Evolutionary conservation across 1,140 invertebrate genomes (phyloP), one percentile per base, ranked within the genome.

Genomic region (Drosophila gunungcola): DNA sequence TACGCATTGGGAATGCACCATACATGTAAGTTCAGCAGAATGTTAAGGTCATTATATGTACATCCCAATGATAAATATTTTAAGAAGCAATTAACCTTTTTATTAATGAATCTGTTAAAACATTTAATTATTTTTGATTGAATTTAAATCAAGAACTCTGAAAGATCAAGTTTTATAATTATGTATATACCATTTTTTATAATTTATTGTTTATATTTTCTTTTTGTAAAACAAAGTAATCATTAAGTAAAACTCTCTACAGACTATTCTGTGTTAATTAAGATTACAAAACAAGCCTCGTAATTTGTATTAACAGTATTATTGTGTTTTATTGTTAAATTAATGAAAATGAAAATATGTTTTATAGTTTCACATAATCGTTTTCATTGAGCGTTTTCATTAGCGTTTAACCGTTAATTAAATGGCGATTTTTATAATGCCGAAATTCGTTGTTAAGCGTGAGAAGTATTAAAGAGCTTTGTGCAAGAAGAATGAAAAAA

Each of bases 21-120:
- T 63, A 39, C 65, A 69, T 43, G 16, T 36, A 38, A 36, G 32
- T 52, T 64, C 38, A 11, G 27, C 52, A 64, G 38, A 64, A 65
- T 68, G 60, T 52, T 68, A 52, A 68, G 64, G 64, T 68, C 64
- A 64, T 36, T 52, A 42, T 46, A n/a, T n/a, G n/a, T n/a, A 32
- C 64, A 64, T 43, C 62, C 46, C 27, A 68, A 34, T 36, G 61
- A 43, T 64, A 13, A 48, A 49, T 49, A 34, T 16, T 25, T 61
- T 9, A 21, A 48, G 25, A 38, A 38, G n/a, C 46, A 38, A 7
- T 29, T 12, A 29, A 7, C 38, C 12, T n/a, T 10, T 3, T 10
- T n/a, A 1, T 9, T 16, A 36, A 29, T 38, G 21, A 12, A 16
- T 27, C 7, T 36, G 2, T 25, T 0, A 21, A 48, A 32, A 3